Conservation (phyloP, 2,797 vertebrate species). For the Tokudaia tokunoshimensis region DNA sequence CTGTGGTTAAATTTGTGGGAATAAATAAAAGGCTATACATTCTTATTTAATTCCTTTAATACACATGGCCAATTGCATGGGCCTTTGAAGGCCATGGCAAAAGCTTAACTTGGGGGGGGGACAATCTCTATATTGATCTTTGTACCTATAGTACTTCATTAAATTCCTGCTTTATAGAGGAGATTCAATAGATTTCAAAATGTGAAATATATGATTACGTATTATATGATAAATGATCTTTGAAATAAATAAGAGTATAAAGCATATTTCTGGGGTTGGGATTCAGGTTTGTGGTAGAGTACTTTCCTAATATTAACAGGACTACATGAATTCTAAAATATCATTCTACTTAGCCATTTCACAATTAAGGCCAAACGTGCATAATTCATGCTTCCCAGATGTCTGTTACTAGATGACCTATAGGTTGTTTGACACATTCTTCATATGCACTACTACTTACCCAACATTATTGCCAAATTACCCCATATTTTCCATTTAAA, state of each 20-base stretch:
- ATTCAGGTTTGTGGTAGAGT: not conserved
- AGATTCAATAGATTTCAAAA: not conserved
- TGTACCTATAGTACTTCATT: not conserved
- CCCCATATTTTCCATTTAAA: not conserved
- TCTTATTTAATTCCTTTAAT: not conserved
- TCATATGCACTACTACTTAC: not conserved
- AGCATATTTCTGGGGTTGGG: not conserved
- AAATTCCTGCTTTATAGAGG: not conserved
- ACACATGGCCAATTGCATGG: not conserved
- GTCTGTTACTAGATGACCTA: not conserved
- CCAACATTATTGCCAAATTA: not conserved
- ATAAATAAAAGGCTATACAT: not conserved
- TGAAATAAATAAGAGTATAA: not conserved
- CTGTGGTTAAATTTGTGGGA: not conserved
- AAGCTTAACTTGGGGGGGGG: not conserved
- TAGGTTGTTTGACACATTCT: not conserved
- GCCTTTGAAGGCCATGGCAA: not conserved
- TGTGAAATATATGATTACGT: not conserved
- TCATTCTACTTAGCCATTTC: not conserved
- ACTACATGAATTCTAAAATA: not conserved
- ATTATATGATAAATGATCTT: constrained; percentile 13
- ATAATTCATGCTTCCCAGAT: not conserved
- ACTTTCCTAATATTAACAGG: not conserved
- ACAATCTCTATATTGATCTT: not conserved
- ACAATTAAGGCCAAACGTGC: not conserved